Base-by-base conservation (phyloP, 2,888 invertebrate species). In the Andrena dorsata region DNA sequence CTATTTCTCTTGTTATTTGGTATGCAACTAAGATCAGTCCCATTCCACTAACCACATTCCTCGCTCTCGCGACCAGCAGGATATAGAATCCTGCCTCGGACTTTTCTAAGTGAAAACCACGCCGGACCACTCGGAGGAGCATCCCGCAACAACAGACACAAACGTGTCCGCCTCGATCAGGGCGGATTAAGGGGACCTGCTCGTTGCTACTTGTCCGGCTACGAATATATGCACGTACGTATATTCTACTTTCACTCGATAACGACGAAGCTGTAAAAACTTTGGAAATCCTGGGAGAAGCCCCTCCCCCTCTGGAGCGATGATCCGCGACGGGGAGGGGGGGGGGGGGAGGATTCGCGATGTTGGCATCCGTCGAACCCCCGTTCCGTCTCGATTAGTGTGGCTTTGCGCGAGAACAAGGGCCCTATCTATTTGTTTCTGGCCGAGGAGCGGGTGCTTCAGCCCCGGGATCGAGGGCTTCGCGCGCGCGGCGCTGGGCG, bases 211-310 rank as follows among this genome's bases (percentile, higher is more conserved):
- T 72, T 80, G 58, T 58, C 32, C 76, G 68, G 28, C 60, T 85
- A 80, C 32, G 70, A 79, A 69, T 47, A 70, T 79, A 81, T 64
- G 74, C 32, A 61, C 61, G 64, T 79, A 80, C 51, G 76, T 76
- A 73, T 77, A 83, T 28, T 83, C 83, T 83, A 87, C 53, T 72
- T 83, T 63, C 81, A 76, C 65, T 71, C 80, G 68, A 74, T 83
- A 83, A 90, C 85, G 84, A 86, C 72, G 69, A 89, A 90, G 90
- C 89, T 86, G 89, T 91, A 91, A 91, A 91, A 91, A 90, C 76
- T 66, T 85, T 86, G 83, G 80, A 86, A 84, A 86, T 75, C 77
- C 58, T 71, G 65, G 71, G 77, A 80, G 78, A 76, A 60, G 41
- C 26, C 23, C 26, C 20, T 8, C 10, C 26, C 41, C 47, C 16